Conservation (phyloP, 2,797 vertebrate species). For the Channallabes apus region DNA sequence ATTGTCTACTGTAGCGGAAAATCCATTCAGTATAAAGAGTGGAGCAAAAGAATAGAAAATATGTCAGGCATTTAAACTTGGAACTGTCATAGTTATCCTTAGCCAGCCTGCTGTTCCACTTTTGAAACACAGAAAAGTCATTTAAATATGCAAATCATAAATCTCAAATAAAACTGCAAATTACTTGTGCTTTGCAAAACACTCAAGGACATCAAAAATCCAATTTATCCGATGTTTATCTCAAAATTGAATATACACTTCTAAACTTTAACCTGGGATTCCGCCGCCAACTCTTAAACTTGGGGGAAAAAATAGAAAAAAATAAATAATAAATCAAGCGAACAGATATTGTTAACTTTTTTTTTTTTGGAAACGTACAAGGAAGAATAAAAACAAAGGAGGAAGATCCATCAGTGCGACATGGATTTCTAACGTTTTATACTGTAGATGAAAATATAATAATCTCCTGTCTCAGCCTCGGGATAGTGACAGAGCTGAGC, state of each 20-base stretch:
- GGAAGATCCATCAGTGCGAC: constrained; percentile 7
- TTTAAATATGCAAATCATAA: constrained; percentile 21
- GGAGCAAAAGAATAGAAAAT: constrained; percentile 38
- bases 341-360: neutral
- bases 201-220: constrained; percentile 31
- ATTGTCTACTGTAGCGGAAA: constrained; percentile 62
- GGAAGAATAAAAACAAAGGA: neutral
- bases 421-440: constrained; percentile 14
- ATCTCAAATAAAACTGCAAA: neutral
- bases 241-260: constrained; percentile 31
- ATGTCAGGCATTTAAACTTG: constrained; percentile 28
- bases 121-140: constrained; percentile 3
- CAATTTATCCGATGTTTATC: neutral
- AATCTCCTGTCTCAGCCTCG: neutral
- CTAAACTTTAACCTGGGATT: constrained; percentile 24
- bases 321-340: neutral
- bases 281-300: neutral
- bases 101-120: neutral
- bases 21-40: constrained; percentile 57
- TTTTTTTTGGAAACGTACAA: neutral
- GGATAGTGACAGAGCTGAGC: constrained; percentile 17
- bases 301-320: too few relatives aligned
- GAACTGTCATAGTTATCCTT: constrained; percentile 15
- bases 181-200: constrained; percentile 11
- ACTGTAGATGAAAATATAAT: constrained; percentile 27